Base-by-base conservation (phyloP, 2,888 invertebrate genomes). In the Drosophila mimetica region DNA sequence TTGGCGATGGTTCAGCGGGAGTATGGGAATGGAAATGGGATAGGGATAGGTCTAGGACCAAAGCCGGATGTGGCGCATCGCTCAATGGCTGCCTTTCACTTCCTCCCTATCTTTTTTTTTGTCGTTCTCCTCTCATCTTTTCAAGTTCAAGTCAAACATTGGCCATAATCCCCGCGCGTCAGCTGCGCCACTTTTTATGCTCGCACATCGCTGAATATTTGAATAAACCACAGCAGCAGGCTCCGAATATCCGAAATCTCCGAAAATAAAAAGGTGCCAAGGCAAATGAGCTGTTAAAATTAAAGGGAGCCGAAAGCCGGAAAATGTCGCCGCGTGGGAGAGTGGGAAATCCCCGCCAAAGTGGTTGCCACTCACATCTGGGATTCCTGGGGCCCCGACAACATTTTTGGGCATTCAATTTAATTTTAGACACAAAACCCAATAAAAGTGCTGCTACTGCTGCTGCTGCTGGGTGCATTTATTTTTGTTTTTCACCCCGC, bases 101-200 rank as follows among this genome's bases (percentile, higher is more conserved):
- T 82, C 76, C 82, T 78, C 64, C 51, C 22, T 25, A 32, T 6
- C 2, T 41, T 32, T 28, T 32, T 16, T 22, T 25, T 1, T 22
- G 3, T 25, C 7, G n/a, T n/a, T n/a, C n/a, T n/a, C n/a, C n/a
- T n/a, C n/a, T 1, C 7, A 4, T 25, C 7, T 75, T 87, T 84
- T 84, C 83, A 88, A 84, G 86, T 88, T 84, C 84, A 84, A 86
- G 75, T 72, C 82, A 82, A 82, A 82, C 87, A 82, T 82, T 82
- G 74, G 87, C 79, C 69, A 75, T 86, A 84, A 84, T 88, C 83
- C 73, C 75, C 71, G 69, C 75, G 71, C 77, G 72, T 87, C 86
- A 85, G 81, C 81, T 81, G 85, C 85, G 74, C 64, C 71, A 69
- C 67, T 75, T 79, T 61, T 53, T 58, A 41, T 64, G 42, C 41